phyloP scores from a whole-genome alignment of 2,113 vertebrate genomes.

The Calidris pugnax region DNA sequence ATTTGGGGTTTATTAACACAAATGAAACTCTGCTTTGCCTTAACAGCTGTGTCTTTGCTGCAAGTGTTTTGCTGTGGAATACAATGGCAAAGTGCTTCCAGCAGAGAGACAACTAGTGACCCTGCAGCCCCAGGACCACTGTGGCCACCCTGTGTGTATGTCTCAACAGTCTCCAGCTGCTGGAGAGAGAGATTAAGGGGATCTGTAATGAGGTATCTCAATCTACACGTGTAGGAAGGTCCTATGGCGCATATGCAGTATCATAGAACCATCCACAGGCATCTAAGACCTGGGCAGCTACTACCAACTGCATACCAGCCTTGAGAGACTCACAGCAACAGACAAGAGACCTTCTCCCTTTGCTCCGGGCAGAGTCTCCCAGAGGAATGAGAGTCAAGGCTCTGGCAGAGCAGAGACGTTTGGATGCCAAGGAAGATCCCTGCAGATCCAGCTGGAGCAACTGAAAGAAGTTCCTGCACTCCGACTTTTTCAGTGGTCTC shows the following conservation, averaged over 20 bases:
- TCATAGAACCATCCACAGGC: neutral
- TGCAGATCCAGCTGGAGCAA: constrained; percentile 19
- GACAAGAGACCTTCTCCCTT: neutral
- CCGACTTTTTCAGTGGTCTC: neutral
- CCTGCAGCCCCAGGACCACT: neutral
- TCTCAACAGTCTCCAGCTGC: neutral
- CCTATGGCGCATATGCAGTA: neutral
- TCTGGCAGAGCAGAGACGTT: neutral
- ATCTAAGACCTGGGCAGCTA: neutral
- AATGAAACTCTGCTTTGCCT: neutral
- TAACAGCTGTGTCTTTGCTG: neutral
- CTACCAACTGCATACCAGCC: neutral
- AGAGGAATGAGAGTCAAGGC: neutral
- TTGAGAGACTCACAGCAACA: neutral
- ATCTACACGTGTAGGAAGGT: neutral
- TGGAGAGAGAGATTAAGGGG: neutral
- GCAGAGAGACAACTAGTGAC: neutral
- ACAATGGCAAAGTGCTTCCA: neutral
- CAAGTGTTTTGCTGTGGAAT: neutral
- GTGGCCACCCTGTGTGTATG: neutral
- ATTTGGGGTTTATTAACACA: neutral
- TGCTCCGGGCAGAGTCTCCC: neutral
- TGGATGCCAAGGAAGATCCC: neutral
- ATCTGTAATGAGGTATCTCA: neutral
- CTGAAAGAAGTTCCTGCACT: neutral